phyloP scores from a whole-genome alignment of 2,797 vertebrate species.

The Coregonus sp. region DNA sequence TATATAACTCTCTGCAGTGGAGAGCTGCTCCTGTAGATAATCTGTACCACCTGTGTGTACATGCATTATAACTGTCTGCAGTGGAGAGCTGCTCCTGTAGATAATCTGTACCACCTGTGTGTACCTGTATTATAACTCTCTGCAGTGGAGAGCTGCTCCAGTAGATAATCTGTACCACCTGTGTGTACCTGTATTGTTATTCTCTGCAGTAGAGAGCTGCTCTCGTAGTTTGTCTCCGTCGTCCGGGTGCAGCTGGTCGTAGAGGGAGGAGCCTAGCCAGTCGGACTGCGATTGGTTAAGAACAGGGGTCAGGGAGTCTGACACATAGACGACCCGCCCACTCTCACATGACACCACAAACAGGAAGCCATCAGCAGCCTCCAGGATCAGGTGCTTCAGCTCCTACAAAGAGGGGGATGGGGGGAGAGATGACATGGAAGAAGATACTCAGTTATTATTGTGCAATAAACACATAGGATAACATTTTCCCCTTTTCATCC shows the following conservation, averaged over 20 bases:
- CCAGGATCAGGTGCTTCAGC: conserved; percentile 92
- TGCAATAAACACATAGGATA: background rate
- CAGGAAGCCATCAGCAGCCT: conserved; percentile 93
- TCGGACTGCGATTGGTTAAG: conserved; percentile 91
- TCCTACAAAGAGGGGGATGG: conserved; percentile 72
- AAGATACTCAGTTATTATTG: background rate
- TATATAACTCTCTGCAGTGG: too few species aligned
- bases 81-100: too few species aligned
- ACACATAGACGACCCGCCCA: conserved; percentile 89
- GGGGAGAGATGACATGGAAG: background rate
- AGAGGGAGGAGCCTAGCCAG: conserved; percentile 91
- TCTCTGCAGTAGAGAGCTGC: conserved; percentile 93
- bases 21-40: background rate
- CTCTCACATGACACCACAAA: conserved; percentile 96
- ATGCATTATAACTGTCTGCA: background rate
- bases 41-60: background rate
- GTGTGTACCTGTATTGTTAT: conserved; percentile 81
- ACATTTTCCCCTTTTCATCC: background rate
- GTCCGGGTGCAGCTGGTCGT: conserved; percentile 93
- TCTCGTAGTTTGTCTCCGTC: conserved; percentile 94
- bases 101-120: too few species aligned
- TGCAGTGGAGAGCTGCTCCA: background rate
- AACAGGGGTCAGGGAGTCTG: conserved; percentile 90
- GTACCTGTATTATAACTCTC: too few species aligned
- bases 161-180: conserved; percentile 10